phyloP scores from a whole-genome alignment of 1,140 invertebrate species.

The Planococcus citri region DNA sequence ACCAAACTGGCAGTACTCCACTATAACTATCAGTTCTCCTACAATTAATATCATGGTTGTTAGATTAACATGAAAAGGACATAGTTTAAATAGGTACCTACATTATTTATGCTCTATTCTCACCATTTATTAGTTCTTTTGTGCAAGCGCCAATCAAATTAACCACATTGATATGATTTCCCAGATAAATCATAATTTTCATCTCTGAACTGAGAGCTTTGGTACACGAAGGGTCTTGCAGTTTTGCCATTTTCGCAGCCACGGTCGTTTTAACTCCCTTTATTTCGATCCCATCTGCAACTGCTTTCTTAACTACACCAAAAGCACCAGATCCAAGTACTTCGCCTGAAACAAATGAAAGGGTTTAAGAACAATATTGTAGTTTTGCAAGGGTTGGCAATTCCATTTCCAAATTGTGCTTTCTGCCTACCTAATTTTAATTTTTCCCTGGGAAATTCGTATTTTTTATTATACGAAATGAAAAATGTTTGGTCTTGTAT shows the following conservation, averaged over 20 bases:
- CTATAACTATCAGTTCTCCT: no score
- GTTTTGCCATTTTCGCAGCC: slow-evolving; percentile 77
- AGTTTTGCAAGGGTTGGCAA: no score
- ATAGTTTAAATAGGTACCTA: no score
- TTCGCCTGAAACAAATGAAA: slow-evolving; percentile 42
- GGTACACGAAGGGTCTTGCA: slow-evolving; percentile 55
- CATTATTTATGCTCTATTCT: slow-evolving; percentile 33
- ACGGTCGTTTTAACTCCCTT: slow-evolving; percentile 57
- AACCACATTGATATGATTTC: slow-evolving; percentile 86
- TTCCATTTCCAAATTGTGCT: no score
- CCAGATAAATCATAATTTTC: slow-evolving; percentile 90
- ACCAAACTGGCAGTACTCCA: no score
- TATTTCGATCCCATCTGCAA: slow-evolving; percentile 58
- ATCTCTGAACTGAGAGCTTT: slow-evolving; percentile 75
- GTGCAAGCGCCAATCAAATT: slow-evolving; percentile 88
- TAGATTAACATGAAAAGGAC: no score
- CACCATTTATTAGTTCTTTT: slow-evolving; percentile 77
- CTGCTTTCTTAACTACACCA: slow-evolving; percentile 81
- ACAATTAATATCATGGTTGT: no score
- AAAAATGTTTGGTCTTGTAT: slow-evolving; percentile 83
- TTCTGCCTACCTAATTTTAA: slow-evolving; percentile 73
- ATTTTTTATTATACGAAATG: slow-evolving; percentile 77
- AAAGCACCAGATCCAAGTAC: slow-evolving; percentile 83
- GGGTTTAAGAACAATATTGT: no score
- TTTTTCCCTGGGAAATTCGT: slow-evolving; percentile 76